phyloP scores from a whole-genome alignment of 2,888 invertebrate genomes.

The Cataglyphis altisquamis region DNA sequence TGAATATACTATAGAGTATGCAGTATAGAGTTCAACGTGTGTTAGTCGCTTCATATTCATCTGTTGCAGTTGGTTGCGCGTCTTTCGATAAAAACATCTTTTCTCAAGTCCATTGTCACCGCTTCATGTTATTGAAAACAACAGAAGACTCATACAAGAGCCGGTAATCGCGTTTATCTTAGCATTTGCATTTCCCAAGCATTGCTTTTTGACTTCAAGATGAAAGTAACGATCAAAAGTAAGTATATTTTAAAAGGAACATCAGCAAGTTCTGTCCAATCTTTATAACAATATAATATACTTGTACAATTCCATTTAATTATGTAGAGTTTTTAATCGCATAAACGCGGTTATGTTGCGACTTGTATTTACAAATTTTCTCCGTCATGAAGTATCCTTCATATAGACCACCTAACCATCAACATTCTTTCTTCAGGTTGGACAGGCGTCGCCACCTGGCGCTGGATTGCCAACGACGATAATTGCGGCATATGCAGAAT shows the following conservation, averaged over 20 bases:
- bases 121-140: no score
- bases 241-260: conserved; percentile 78
- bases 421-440: conserved; percentile 88
- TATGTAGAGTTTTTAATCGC: background rate
- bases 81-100: background rate
- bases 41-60: background rate
- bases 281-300: no score
- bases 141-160: no score
- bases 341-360: conserved; percentile 3
- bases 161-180: background rate
- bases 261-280: background rate
- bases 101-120: background rate
- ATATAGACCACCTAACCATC: background rate
- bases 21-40: no score
- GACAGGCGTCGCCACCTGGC: conserved; percentile 99
- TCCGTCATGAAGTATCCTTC: background rate
- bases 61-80: background rate
- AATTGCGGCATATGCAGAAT: conserved; percentile 99
- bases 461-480: conserved; percentile 99
- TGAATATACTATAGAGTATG: background rate
- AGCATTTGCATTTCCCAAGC: background rate
- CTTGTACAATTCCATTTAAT: background rate
- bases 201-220: conserved; percentile 76
- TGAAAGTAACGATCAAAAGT: conserved; percentile 90
- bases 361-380: conserved; percentile 20